phyloP scores from a whole-genome alignment of 2,113 vertebrate species.

The Heterocephalus glaber region DNA sequence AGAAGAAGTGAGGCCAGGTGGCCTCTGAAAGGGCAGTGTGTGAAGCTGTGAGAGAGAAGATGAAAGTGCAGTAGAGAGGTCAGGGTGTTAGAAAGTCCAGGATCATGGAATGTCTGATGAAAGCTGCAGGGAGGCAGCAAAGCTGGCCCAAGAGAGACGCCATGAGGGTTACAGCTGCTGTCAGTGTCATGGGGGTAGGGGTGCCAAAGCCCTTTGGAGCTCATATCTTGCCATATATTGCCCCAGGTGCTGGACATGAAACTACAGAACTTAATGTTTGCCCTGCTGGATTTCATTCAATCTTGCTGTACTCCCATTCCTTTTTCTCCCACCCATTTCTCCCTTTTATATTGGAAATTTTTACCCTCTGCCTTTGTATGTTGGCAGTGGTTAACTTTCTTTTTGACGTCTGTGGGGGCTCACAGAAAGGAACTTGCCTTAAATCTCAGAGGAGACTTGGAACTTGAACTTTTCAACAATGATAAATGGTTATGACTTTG shows the following conservation, averaged over 20 bases:
- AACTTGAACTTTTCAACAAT: not conserved
- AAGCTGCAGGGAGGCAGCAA: not conserved
- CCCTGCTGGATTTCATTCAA: not conserved
- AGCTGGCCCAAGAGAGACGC: not conserved
- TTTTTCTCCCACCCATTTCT: not conserved
- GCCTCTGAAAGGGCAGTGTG: not conserved
- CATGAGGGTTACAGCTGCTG: not conserved
- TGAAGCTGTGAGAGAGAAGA: not conserved
- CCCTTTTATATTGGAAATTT: not conserved
- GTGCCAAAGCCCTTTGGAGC: not conserved
- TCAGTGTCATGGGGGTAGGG: not conserved
- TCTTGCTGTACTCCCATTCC: not conserved
- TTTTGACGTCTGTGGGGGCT: not conserved
- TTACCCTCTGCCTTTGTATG: not conserved
- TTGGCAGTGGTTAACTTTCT: not conserved
- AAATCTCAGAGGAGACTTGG: not conserved
- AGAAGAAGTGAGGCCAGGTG: not conserved
- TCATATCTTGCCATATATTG: not conserved
- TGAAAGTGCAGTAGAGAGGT: not conserved
- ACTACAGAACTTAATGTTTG: not conserved
- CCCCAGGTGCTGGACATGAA: not conserved
- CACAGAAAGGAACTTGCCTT: not conserved
- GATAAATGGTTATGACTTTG: not conserved
- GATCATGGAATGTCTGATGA: not conserved
- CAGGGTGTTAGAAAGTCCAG: not conserved